Evolutionary conservation across 2,888 invertebrate species (phyloP), one percentile per base, ranked within the genome.

Genomic region (Scaptomyza polygonia): DNA sequence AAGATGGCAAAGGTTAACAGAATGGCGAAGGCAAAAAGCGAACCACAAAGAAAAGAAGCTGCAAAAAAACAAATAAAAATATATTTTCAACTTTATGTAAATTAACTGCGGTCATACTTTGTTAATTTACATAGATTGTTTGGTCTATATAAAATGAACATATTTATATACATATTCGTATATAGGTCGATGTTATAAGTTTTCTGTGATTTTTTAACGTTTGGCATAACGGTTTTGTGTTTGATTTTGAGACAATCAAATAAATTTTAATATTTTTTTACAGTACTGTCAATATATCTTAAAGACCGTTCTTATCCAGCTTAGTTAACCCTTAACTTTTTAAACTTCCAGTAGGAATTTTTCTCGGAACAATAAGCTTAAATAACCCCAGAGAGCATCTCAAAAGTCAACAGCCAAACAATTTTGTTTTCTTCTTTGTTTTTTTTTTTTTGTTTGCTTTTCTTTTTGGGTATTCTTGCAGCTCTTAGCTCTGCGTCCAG

Each of bases 81-180:
- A 62, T 67, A 67, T 67, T 53, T 53, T 55, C 47, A 36, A 54
- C 68, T 84, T 85, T 71, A 86, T 86, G 83, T 55, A 83, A 84
- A 84, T 77, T 61, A 69, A 74, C 71, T 75, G 54, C 74, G 70
- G 49, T 49, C 58, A 65, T 27, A 61, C 64, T 65, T 62, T 62
- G 34, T 36, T 69, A 66, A 73, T 73, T 72, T 67, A 58, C 77
- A 66, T 56, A 44, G 67, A 52, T 39, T 25, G 30, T n/a, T 14
- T 32, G 2, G 56, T 1, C 11, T 39, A 45, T 36, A 25, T 52
- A 51, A 34, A 36, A 49, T 21, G 18, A 48, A 32, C 47, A 16
- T 32, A 14, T 53, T 12, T 18, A 29, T 11, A 14, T 7, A 14
- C 11, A 12, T 12, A 21, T 1, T 11, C 4, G 11, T 21, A 8